A percentile compares a stretch with the other conserved stretches of the same genome.
These are phyloP conservation scores for Trididemnum miniatum DNA, from an alignment of 23 tunicate species.

Conservation along the genomic window DNA sequence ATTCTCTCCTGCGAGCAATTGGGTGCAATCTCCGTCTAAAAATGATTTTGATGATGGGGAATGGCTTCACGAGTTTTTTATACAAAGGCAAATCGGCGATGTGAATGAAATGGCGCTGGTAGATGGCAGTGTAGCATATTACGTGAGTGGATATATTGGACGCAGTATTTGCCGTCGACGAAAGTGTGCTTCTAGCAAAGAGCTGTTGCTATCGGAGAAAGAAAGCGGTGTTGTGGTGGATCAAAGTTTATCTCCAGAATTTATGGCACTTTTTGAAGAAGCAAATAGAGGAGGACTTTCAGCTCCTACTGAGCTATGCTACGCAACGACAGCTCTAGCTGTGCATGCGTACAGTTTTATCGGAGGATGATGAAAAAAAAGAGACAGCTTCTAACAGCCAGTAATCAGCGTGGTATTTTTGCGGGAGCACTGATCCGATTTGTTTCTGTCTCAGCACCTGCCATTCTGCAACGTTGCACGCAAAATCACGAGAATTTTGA, in stretches of 20 bases:
- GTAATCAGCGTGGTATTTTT: neutral
- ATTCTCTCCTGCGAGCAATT: neutral
- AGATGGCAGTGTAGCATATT: neutral
- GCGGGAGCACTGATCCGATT: neutral
- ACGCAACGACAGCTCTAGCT: conserved; percentile 19
- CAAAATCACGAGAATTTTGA: neutral
- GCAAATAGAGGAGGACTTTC: conserved; percentile 23
- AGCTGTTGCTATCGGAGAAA: neutral
- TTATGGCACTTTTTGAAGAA: neutral
- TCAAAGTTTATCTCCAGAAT: neutral
- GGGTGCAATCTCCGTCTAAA: neutral
- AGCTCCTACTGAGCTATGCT: conserved; percentile 21
- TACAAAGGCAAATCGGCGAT: neutral
- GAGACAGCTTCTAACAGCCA: neutral
- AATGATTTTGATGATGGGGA: neutral
- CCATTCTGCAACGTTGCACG: neutral
- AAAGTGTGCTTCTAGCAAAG: conserved; percentile 9
- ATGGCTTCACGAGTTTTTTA: neutral
- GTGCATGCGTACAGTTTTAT: neutral
- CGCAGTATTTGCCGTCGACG: conserved; percentile 17
- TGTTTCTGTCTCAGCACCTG: neutral
- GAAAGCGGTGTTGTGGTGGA: neutral
- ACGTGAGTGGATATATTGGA: neutral
- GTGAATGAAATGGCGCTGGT: neutral
- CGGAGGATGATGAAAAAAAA: neutral